Percentiles rank a stretch among this genome's conserved stretches.
phyloP scores from a whole-genome alignment of 2,888 invertebrate genomes.

The Abrostola triplasia region DNA sequence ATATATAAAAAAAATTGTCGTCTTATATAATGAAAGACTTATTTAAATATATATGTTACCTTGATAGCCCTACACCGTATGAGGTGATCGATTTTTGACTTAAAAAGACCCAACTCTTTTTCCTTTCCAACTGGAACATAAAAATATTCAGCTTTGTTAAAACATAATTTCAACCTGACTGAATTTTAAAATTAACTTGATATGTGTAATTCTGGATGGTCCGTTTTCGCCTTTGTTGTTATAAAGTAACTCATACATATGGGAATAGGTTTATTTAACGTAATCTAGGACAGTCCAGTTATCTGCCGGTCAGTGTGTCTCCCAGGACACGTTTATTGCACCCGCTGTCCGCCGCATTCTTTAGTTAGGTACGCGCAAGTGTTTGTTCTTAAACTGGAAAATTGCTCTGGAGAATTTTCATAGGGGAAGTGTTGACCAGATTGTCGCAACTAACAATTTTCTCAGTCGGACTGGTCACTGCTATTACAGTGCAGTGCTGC shows the following conservation, averaged over 20 bases:
- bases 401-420: not conserved
- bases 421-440: not conserved
- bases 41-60: no score
- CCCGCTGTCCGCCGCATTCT: constrained; percentile 30
- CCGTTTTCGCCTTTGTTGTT: not conserved
- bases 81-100: no score
- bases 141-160: no score
- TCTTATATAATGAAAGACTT: no score
- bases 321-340: constrained; percentile 41
- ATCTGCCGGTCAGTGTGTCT: constrained; percentile 14
- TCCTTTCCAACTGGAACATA: no score
- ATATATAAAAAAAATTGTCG: no score
- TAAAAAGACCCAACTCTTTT: no score
- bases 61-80: no score
- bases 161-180: not conserved
- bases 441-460: not conserved
- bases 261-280: constrained; percentile 26
- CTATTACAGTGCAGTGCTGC: no score
- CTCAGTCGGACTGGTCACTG: no score
- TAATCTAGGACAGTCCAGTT: constrained; percentile 15
- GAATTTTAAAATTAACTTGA: not conserved
- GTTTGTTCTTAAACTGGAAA: constrained; percentile 12
- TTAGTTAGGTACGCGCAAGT: constrained; percentile 26
- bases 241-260: not conserved
- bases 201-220: not conserved